Conservation (phyloP, 2,797 vertebrate genomes). For the Rousettus madagascariensis region DNA sequence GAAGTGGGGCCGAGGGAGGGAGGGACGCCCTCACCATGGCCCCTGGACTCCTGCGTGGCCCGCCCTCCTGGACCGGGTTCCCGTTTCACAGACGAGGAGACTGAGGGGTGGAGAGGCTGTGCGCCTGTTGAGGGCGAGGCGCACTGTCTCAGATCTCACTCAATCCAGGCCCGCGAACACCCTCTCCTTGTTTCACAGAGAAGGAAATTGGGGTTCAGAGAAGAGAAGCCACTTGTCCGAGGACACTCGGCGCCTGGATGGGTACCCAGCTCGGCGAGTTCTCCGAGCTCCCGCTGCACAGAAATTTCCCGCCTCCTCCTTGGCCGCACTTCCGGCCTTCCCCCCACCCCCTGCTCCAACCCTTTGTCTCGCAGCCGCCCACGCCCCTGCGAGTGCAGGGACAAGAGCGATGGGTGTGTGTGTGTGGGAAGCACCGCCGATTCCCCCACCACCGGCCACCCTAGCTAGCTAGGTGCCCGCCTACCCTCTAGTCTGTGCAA, state of each 20-base stretch:
- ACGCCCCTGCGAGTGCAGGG: not conserved
- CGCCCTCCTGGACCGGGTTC: not conserved
- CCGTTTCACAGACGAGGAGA: not conserved
- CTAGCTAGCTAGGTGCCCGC: not conserved
- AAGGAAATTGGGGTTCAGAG: not conserved
- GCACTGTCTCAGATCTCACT: not conserved
- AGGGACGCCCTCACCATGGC: not conserved
- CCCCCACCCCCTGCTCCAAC: constrained; percentile 50
- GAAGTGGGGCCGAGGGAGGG: not conserved
- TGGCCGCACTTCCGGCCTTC: constrained; percentile 58
- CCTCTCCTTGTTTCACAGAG: not conserved
- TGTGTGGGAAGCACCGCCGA: not conserved
- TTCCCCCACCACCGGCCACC: not conserved
- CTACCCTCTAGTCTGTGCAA: not conserved
- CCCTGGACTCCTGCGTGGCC: not conserved
- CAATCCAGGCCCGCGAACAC: not conserved
- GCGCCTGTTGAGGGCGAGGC: not conserved
- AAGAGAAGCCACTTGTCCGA: not conserved
- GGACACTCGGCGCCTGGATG: not conserved
- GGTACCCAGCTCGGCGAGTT: not conserved
- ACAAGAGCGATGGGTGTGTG: not conserved
- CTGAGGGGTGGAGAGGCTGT: not conserved
- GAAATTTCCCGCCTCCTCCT: constrained; percentile 58
- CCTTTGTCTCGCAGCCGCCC: constrained; percentile 66
- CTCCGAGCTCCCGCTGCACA: not conserved